Evolutionary conservation across 2,888 invertebrate genomes (phyloP).

Genomic region (Noctua fimbriata): DNA sequence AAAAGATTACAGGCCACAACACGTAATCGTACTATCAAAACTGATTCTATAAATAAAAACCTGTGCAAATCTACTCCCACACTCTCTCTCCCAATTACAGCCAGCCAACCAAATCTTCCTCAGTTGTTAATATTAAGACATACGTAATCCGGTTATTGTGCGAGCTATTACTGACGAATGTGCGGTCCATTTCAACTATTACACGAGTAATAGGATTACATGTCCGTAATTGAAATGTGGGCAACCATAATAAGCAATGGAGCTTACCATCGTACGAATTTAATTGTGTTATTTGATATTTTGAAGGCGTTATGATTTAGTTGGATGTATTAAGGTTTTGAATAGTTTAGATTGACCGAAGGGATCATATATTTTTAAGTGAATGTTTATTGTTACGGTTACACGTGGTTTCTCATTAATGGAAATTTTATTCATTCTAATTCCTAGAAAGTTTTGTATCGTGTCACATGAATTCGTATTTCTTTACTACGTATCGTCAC

Average conservation of each 20-base stretch:
- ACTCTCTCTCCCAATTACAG: constrained; percentile 30
- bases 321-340: constrained; percentile 1
- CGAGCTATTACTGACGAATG: constrained; percentile 47
- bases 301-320: constrained; percentile 22
- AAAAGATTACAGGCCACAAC: not conserved
- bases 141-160: constrained; percentile 62
- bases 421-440: not conserved
- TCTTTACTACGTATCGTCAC: not conserved
- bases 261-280: constrained; percentile 32
- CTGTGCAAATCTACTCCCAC: not conserved
- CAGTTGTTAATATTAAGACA: constrained; percentile 44
- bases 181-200: constrained; percentile 56
- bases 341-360: constrained; percentile 13
- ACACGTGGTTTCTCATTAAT: not conserved
- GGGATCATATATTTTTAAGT: not conserved
- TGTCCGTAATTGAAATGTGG: constrained; percentile 61
- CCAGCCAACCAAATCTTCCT: constrained; percentile 12
- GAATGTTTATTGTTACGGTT: not conserved
- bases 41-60: not conserved
- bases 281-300: constrained; percentile 55
- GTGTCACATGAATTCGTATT: not conserved
- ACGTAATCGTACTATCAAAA: not conserved
- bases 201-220: constrained; percentile 63
- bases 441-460: not conserved
- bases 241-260: constrained; percentile 50